Percentiles rank a stretch among this genome's conserved stretches.
Evolutionary conservation across 2,797 vertebrate genomes (phyloP).

Genomic region (Leucoraja ocellata): DNA sequence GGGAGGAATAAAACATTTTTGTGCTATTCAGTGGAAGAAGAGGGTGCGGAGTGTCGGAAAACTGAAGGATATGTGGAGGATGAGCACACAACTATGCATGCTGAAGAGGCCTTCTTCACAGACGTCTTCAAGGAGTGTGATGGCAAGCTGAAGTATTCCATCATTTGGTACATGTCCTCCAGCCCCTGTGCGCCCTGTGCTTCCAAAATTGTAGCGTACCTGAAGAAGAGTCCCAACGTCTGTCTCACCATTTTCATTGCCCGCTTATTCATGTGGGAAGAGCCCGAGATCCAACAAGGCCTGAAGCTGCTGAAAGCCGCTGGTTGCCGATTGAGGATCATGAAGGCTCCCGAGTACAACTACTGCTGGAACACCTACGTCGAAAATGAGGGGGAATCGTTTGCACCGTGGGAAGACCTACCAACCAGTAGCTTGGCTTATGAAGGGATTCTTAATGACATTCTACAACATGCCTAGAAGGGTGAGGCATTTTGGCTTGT

Average conservation of each 20-base stretch:
- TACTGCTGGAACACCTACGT: constrained; percentile 89
- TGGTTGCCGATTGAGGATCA: constrained; percentile 79
- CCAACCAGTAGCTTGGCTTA: constrained; percentile 87
- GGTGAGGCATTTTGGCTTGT: constrained; percentile 4
- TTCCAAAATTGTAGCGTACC: constrained; percentile 59
- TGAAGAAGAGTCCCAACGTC: constrained; percentile 62
- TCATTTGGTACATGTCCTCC: constrained; percentile 88
- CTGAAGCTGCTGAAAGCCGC: constrained; percentile 66
- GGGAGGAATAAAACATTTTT: constrained; percentile 90
- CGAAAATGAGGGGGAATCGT: constrained; percentile 66
- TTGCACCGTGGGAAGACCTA: constrained; percentile 90
- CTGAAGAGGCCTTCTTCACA: constrained; percentile 81
- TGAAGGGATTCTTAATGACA: constrained; percentile 77
- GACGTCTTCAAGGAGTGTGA: constrained; percentile 64
- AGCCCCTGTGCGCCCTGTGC: constrained; percentile 79
- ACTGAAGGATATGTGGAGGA: constrained; percentile 78
- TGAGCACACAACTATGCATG: constrained; percentile 69
- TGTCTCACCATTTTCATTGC: constrained; percentile 70
- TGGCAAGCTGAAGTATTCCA: constrained; percentile 56
- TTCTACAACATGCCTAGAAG: constrained; percentile 56
- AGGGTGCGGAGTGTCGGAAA: constrained; percentile 54
- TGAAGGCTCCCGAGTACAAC: constrained; percentile 89
- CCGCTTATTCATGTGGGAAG: constrained; percentile 85
- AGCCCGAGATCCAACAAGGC: constrained; percentile 70
- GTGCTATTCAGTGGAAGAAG: constrained; percentile 74